Conservation (phyloP, 2,113 vertebrate genomes). For the Plotosus lineatus region DNA sequence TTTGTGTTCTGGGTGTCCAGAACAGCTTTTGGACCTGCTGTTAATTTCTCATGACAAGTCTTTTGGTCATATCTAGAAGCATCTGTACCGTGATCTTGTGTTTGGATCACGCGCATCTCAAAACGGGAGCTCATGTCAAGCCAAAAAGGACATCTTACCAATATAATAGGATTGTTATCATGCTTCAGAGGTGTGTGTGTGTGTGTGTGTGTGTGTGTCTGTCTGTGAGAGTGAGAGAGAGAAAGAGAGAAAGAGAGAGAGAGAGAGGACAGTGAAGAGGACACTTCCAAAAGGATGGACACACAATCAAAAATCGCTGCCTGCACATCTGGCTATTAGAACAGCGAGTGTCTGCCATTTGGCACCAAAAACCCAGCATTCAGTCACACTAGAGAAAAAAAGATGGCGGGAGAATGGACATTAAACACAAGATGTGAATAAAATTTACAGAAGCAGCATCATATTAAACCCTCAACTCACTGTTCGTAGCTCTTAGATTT, state of each 20-base stretch:
- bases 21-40: background rate
- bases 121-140: background rate
- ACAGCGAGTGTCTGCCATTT: constrained; percentile 20
- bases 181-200: background rate
- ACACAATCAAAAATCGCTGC: constrained; percentile 32
- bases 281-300: constrained; percentile 14
- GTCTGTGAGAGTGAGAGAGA: background rate
- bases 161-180: background rate
- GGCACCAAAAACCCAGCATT: constrained; percentile 2
- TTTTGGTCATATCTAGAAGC: background rate
- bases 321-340: constrained; percentile 26
- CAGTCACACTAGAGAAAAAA: background rate
- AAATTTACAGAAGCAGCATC: background rate
- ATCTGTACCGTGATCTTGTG: background rate
- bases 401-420: background rate
- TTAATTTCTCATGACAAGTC: background rate
- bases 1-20: background rate
- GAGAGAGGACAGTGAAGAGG: background rate
- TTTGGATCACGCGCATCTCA: background rate
- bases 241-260: background rate
- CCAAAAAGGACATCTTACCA: background rate
- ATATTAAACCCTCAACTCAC: background rate
- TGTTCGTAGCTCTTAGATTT: background rate
- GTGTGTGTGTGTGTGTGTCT: background rate
- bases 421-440: background rate